Base-by-base conservation (phyloP, 2,888 invertebrate genomes). In the Conistra vaccinii region DNA sequence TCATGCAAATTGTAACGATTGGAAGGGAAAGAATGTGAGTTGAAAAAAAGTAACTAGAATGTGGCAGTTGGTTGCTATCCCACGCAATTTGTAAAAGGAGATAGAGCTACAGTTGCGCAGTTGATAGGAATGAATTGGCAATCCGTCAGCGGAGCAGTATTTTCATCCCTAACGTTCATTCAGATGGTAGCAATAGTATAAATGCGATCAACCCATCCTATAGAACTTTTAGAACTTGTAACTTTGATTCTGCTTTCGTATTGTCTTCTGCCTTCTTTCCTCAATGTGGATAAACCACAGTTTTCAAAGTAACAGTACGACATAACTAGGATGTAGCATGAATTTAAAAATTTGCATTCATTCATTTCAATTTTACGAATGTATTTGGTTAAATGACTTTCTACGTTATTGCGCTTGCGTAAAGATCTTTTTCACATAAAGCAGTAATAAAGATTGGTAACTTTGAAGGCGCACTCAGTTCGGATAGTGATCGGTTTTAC, bases 111-210 rank as follows among this genome's bases (percentile, higher is more conserved):
- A 68, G 55, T 82, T 51, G 83, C 29, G 32, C 68, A 68, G 78
- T 77, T 65, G 55, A 79, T 65, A 61, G 61, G 48, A 78, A 78
- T 83, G 29, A 65, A 83, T 80, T 83, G 83, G 69, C 61, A 80
- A 83, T 80, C 78, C 65, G 78, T 69, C 78, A 55, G 48, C 17
- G 65, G 48, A 69, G 83, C 42, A 65, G 60, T 55, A 55, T 66
- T 79, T 82, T 77, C 68, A 55, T 45, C 23, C 51, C 29, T 32
- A 48, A 32, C 45, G 51, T 51, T 81, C 32, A 74, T 74, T 70
- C 53, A 29, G 9, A 60, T 60, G 23, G 60, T 60, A 26, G n/a
- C 57, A 45, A 20, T 48, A 61, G 32, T 57, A 32, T 55, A 65
- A 63, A 51, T 39, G 23, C 10, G 42, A 63, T 63, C 17, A 74